A percentile compares a stretch with the other conserved stretches of the same genome.
These are phyloP conservation scores for Zosterops borbonicus DNA, from an alignment of 2,113 vertebrate species.

Conservation along the genomic window DNA sequence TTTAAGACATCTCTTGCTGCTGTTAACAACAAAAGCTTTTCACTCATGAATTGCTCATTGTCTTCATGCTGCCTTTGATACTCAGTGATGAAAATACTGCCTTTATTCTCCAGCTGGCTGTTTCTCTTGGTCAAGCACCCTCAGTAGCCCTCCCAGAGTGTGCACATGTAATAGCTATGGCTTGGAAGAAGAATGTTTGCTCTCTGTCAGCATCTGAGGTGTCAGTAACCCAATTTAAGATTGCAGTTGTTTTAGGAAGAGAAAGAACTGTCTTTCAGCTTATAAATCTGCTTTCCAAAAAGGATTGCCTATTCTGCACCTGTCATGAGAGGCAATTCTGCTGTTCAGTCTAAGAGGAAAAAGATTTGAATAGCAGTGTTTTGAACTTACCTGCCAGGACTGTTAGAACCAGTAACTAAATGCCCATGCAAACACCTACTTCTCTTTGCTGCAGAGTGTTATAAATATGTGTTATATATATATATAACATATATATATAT, in stretches of 20 bases:
- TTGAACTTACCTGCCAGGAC: neutral
- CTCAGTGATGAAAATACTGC: neutral
- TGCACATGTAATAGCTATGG: neutral
- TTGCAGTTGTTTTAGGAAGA: neutral
- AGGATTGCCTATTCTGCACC: neutral
- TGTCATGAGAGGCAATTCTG: neutral
- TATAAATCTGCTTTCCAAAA: neutral
- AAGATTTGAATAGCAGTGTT: neutral
- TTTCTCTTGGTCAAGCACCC: neutral
- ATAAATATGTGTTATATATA: no score
- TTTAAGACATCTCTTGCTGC: neutral
- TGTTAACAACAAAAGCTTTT: neutral
- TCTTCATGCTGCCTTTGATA: neutral
- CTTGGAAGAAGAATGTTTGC: neutral
- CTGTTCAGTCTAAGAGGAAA: neutral
- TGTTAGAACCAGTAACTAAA: neutral
- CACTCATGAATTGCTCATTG: neutral
- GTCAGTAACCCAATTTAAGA: neutral
- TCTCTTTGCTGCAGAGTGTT: neutral
- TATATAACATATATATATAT: no score
- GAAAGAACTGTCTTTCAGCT: neutral
- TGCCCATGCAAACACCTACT: neutral
- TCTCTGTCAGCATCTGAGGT: neutral
- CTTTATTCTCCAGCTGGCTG: neutral
- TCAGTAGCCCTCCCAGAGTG: neutral